A percentile compares a stretch with the other conserved stretches of the same genome.
Evolutionary conservation across 2,888 invertebrate species (phyloP).

Genomic region (Trichacis sp.): DNA sequence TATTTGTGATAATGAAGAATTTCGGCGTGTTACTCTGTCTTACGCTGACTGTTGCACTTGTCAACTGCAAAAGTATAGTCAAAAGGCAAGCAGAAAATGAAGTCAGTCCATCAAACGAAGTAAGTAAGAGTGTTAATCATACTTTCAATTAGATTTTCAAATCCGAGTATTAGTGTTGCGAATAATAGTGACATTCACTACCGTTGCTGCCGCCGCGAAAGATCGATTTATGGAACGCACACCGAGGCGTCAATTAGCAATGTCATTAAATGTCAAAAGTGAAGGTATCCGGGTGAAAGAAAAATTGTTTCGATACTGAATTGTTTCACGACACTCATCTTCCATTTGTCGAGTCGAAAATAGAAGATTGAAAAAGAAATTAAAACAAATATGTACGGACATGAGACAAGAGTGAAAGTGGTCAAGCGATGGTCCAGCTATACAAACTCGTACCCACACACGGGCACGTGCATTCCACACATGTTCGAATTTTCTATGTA

Average conservation of each 20-base stretch:
- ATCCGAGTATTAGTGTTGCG: too few relatives aligned
- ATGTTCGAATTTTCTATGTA: slow-evolving; percentile 37
- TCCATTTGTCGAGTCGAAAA: too few relatives aligned
- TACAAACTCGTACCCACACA: slow-evolving; percentile 41
- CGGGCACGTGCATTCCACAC: slow-evolving; percentile 32
- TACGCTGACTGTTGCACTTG: slow-evolving; percentile 48
- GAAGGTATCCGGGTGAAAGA: neutral
- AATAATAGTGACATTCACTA: neutral
- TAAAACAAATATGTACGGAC: slow-evolving; percentile 44
- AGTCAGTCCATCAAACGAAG: slow-evolving; percentile 64
- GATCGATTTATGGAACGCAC: neutral
- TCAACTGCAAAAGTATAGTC: slow-evolving; percentile 53
- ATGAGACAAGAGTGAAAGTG: slow-evolving; percentile 63
- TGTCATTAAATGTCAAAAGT: neutral
- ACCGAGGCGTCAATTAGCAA: too few relatives aligned
- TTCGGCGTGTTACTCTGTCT: slow-evolving; percentile 49
- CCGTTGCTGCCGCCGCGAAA: neutral
- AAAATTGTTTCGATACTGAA: too few relatives aligned
- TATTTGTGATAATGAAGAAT: slow-evolving; percentile 52
- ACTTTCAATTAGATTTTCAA: too few relatives aligned
- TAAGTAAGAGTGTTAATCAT: slow-evolving; percentile 50
- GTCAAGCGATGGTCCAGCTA: slow-evolving; percentile 47
- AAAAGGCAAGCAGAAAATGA: slow-evolving; percentile 60
- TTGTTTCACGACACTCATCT: too few relatives aligned
- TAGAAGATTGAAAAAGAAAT: slow-evolving; percentile 46